phyloP scores from a whole-genome alignment of 2,888 invertebrate genomes.

The Luffia ferchaultella region DNA sequence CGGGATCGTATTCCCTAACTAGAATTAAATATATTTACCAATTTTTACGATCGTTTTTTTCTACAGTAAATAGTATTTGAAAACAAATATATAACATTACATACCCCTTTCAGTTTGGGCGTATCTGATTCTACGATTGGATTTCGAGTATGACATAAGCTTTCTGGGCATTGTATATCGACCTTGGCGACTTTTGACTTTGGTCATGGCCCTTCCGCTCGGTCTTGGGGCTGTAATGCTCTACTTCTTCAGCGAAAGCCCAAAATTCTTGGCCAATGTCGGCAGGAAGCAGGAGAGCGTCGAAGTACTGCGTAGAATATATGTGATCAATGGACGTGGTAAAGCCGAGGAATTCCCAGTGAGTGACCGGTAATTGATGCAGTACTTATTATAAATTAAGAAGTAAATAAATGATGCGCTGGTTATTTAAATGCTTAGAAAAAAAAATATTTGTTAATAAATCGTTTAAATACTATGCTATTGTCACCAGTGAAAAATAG shows the following conservation, averaged over 20 bases:
- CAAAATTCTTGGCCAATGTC: conserved; percentile 75
- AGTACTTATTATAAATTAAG: no score
- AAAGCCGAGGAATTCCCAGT: conserved; percentile 34
- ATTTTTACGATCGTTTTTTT: no score
- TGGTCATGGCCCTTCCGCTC: conserved; percentile 67
- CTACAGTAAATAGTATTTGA: no score
- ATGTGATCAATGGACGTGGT: conserved; percentile 56
- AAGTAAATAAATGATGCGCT: no score
- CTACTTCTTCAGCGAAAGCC: conserved; percentile 73
- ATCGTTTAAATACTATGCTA: no score
- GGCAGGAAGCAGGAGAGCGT: conserved; percentile 70
- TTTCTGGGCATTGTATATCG: conserved; percentile 31
- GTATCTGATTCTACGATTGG: conserved; percentile 40
- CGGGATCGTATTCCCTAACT: no score
- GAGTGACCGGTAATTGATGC: neutral
- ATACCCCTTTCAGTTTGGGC: conserved; percentile 35
- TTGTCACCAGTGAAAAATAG: no score
- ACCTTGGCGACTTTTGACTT: conserved; percentile 49
- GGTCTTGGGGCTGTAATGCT: conserved; percentile 66
- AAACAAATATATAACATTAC: no score
- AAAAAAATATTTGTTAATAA: no score
- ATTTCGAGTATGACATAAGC: conserved; percentile 32
- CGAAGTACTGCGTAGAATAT: conserved; percentile 65
- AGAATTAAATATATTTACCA: no score
- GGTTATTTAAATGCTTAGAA: no score